Conservation (phyloP, 2,797 vertebrate species). For the Spatula versicolor region DNA sequence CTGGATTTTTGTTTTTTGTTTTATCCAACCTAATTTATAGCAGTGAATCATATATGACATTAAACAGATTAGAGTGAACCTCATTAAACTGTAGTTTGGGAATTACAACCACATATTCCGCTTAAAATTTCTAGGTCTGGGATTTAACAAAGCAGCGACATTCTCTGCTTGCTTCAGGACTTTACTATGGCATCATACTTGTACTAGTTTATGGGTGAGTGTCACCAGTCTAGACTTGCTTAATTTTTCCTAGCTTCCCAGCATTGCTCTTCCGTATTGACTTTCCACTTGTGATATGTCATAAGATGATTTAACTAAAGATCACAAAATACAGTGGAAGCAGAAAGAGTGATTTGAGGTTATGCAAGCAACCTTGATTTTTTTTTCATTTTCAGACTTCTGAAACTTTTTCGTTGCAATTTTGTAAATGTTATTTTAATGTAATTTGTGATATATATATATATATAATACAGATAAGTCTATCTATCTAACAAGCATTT, state of each 20-base stretch:
- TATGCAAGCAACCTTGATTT: background rate
- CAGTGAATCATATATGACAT: background rate
- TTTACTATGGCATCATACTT: background rate
- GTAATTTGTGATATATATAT: slow-evolving; percentile 47
- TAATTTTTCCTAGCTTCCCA: background rate
- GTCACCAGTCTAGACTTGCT: background rate
- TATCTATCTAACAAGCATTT: slow-evolving; percentile 38
- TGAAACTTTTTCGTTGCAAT: slow-evolving; percentile 20
- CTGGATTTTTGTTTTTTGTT: background rate
- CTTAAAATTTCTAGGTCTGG: background rate
- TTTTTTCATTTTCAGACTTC: background rate
- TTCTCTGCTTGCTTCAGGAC: background rate
- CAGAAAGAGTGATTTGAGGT: background rate
- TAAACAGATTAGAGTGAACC: background rate
- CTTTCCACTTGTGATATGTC: background rate
- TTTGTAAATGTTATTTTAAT: slow-evolving; percentile 35
- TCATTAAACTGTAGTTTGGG: background rate
- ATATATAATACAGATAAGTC: slow-evolving; percentile 49
- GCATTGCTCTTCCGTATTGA: background rate
- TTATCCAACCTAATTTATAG: background rate
- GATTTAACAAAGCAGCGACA: background rate
- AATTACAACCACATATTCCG: background rate
- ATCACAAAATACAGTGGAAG: background rate
- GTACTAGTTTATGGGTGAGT: background rate
- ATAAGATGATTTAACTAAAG: background rate